Conservation (phyloP, 2,113 vertebrate species). For the Indri indri region DNA sequence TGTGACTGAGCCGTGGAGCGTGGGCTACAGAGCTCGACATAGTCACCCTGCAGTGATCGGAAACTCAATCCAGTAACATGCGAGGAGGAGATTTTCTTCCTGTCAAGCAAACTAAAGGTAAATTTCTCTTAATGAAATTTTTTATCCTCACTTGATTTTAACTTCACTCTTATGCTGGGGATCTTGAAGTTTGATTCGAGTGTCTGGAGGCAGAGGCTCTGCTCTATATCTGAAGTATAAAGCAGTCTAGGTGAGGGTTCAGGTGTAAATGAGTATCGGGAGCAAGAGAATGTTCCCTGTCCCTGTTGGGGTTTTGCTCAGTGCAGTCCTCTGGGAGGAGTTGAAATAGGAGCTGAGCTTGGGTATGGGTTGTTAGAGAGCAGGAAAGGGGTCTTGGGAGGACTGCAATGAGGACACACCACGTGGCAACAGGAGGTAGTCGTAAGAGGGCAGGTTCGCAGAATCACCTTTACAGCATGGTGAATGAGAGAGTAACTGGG, state of each 20-base stretch:
- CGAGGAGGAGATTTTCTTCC: neutral
- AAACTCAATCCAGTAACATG: neutral
- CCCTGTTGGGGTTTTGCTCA: neutral
- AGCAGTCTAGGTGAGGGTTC: neutral
- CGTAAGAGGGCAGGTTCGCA: neutral
- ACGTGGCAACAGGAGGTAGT: neutral
- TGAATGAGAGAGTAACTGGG: neutral
- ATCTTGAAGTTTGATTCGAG: neutral
- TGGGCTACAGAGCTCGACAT: neutral
- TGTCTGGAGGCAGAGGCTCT: neutral
- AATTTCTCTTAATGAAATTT: neutral
- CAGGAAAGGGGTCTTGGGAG: neutral
- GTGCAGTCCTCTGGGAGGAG: neutral
- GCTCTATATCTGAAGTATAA: neutral
- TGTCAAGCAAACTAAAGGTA: neutral
- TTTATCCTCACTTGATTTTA: conserved; percentile 19
- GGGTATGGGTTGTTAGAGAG: neutral
- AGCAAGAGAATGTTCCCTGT: neutral
- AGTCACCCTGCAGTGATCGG: neutral
- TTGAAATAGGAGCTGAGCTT: neutral
- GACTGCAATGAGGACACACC: neutral
- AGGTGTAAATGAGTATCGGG: neutral
- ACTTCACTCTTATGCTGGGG: neutral
- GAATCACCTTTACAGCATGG: neutral
- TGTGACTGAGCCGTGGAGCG: neutral